phyloP scores from a whole-genome alignment of 2,888 invertebrate genomes.

The Cryptus armator region DNA sequence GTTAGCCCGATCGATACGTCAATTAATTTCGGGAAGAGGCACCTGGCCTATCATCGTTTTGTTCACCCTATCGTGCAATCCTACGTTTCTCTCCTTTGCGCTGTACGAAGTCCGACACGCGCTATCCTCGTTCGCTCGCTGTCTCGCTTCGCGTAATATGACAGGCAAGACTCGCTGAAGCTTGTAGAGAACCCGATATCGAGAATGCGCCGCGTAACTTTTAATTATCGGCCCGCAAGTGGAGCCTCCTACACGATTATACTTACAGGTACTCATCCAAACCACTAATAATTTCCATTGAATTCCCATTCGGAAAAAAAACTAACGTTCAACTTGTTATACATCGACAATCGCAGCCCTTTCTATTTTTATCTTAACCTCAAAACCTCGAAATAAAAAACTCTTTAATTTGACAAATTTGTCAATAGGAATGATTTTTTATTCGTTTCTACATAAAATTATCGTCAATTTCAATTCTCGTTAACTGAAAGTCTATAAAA shows the following conservation, averaged over 20 bases:
- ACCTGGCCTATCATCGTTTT: conserved; percentile 62
- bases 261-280: neutral
- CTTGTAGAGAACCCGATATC: conserved; percentile 52
- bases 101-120: neutral
- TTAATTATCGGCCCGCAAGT: conserved; percentile 61
- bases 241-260: conserved; percentile 23
- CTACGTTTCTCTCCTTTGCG: conserved; percentile 33
- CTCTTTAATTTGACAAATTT: neutral
- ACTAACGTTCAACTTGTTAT: neutral
- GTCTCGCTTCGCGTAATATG: conserved; percentile 49
- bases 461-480: neutral
- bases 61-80: conserved; percentile 51
- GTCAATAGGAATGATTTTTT: neutral
- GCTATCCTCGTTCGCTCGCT: conserved; percentile 39
- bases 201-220: conserved; percentile 65
- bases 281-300: conserved; percentile 29
- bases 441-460: neutral
- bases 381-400: neutral
- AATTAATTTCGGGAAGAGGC: conserved; percentile 80
- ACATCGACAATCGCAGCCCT: neutral
- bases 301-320: conserved; percentile 8
- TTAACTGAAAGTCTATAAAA: neutral
- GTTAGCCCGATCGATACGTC: conserved; percentile 71
- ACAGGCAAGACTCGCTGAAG: conserved; percentile 33
- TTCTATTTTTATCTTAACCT: neutral